Evolutionary conservation across 1,140 invertebrate species (phyloP), one percentile per base, ranked within the genome.

Genomic region (Parasteatoda tepidariorum): DNA sequence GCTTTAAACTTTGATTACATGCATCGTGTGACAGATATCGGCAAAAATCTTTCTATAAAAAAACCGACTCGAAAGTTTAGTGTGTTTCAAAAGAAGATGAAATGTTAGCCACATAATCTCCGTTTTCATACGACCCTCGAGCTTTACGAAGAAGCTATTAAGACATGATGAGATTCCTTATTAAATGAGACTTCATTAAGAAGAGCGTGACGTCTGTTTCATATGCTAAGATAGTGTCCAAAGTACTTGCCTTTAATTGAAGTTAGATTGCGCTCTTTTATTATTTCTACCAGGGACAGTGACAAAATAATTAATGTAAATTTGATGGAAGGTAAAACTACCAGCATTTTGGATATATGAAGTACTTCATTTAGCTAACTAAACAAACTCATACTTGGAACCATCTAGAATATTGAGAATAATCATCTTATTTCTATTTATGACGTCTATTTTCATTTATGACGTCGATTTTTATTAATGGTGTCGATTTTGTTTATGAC

Each of bases 101-200:
- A n/a, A n/a, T n/a, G n/a, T n/a, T n/a, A n/a, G 5, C 38, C 38
- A 41, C 38, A 41, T 41, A n/a, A n/a, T n/a, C 59, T 30, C 24
- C 33, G 66, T n/a, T 38, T 68, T 68, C 66, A 68, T 68, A 24
- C 48, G 66, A 68, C 66, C 68, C 48, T 28, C 41, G 26, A 71
- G 26, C 48, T 71, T 71, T 71, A 71, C 68, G 24, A 24, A 71
- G 68, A 71, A 61, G 71, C 71, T 74, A 61, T 74, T 74, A 74
- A 74, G 68, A 71, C 41, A 24, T 71, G 68, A 71, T 71, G 68
- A 71, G 71, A 74, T 74, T 55, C 71, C 55, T 74, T 74, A 74
- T 74, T 74, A 74, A 74, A 74, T 74, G 71, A 74, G 71, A 38
- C 55, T 74, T 74, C 71, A 74, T 74, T 74, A 74, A 22, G 30